These are phyloP conservation scores for Latrodectus geometricus DNA, from an alignment of 1,140 invertebrate genomes.

Conservation along the genomic window DNA sequence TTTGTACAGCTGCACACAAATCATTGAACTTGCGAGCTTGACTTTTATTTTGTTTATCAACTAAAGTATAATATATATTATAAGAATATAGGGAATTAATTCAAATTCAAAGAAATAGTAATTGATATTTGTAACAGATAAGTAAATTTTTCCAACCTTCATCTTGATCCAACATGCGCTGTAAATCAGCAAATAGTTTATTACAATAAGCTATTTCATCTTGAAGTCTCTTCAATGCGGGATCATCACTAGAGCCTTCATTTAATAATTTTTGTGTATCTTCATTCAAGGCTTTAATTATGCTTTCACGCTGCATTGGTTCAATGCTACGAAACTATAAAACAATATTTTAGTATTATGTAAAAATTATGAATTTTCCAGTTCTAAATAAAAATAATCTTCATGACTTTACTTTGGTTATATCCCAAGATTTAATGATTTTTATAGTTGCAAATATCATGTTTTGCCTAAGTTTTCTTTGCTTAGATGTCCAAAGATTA, in stretches of 20 bases:
- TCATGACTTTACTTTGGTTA: constrained; percentile 75
- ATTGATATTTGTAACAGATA: neutral
- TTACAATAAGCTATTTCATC: constrained; percentile 97
- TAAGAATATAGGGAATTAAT: neutral
- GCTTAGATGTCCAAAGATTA: constrained; percentile 94
- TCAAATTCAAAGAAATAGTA: neutral
- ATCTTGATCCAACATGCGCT: constrained; percentile 76
- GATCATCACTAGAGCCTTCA: constrained; percentile 93
- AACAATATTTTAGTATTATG: neutral
- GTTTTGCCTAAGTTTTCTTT: constrained; percentile 91
- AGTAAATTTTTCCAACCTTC: constrained; percentile 65
- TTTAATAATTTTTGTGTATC: constrained; percentile 94
- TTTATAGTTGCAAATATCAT: constrained; percentile 99
- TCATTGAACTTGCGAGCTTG: constrained; percentile 87
- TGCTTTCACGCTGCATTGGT: constrained; percentile 92
- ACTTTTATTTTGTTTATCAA: constrained; percentile 82
- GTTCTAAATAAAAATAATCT: neutral
- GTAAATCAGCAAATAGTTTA: constrained; percentile 93
- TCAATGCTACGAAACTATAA: constrained; percentile 92
- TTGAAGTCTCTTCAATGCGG: constrained; percentile 84
- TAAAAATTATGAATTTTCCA: neutral
- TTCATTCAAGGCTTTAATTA: constrained; percentile 93
- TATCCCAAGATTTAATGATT: constrained; percentile 95
- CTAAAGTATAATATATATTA: constrained; percentile 20
- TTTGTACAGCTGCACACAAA: constrained; percentile 82